Conservation (phyloP, 1,140 invertebrate genomes). For the Alviniconcha marisindica region DNA sequence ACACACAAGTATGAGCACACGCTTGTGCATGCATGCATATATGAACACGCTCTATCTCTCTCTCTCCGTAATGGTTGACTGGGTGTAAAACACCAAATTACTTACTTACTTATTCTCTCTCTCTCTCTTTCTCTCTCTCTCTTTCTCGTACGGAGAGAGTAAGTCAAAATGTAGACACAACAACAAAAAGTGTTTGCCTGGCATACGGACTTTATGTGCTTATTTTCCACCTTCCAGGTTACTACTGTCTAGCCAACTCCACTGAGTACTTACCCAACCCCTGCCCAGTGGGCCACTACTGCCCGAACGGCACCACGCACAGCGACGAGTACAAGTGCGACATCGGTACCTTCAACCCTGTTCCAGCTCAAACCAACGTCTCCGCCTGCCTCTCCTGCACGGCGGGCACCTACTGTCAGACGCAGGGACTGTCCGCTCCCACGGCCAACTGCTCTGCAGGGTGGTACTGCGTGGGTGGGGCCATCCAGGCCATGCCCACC, state of each 20-base stretch:
- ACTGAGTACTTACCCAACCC: slow-evolving; percentile 65
- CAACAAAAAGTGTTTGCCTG: no score
- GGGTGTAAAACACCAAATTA: no score
- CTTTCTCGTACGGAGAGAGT: no score
- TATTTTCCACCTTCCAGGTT: slow-evolving; percentile 59
- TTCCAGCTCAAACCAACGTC: slow-evolving; percentile 51
- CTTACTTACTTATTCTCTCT: no score
- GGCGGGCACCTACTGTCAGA: slow-evolving; percentile 66
- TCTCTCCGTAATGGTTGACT: no score
- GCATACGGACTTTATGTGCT: no score
- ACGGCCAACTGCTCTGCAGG: slow-evolving; percentile 48
- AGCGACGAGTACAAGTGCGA: slow-evolving; percentile 60
- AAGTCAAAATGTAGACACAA: no score
- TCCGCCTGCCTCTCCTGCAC: slow-evolving; percentile 66
- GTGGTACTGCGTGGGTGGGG: slow-evolving; percentile 66
- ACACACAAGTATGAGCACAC: no score
- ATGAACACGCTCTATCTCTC: no score
- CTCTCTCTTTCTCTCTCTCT: no score
- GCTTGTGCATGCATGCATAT: no score
- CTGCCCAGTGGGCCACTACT: slow-evolving; percentile 71
- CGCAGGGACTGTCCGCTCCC: slow-evolving; percentile 57
- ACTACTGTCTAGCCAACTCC: slow-evolving; percentile 69
- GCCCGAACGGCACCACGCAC: slow-evolving; percentile 61
- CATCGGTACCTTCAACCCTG: slow-evolving; percentile 68
- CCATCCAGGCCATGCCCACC: slow-evolving; percentile 61